Evolutionary conservation across 2,113 vertebrate genomes (phyloP), one percentile per base, ranked within the genome.

Genomic region (Scalopus aquaticus): DNA sequence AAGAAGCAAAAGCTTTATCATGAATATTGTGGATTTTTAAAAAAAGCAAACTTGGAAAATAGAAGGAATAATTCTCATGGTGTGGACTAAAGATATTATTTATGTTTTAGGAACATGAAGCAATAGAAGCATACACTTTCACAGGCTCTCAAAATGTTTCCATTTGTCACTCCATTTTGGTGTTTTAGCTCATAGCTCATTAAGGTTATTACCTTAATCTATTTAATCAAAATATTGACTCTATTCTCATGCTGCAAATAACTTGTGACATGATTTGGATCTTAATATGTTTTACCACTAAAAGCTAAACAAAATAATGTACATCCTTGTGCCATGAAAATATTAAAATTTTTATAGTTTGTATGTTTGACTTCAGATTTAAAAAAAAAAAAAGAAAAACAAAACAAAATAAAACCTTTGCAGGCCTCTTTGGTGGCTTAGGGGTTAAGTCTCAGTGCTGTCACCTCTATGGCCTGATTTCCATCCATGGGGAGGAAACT

Each of bases 181-280:
- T 81, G 65, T 91, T 93, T 96, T 69, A 91, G 51, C 49, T 94
- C 83, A 60, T 44, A 78, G 67, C 73, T 92, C 87, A 81, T 97
- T 96, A 97, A 95, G 64, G 76, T 95, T 97, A 93, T 97, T 97
- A 96, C 79, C 51, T 95, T 95, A 94, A 96, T 97, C 90, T 93
- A 89, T 97, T 97, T 95, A 97, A 97, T 97, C 96, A 97, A 97
- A 97, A 96, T 95, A 97, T 96, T 97, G 78, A 93, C 83, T 95
- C 83, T 94, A 20, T 96, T 91, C 58, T 94, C 76, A 97, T 77
- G 62, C 70, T 77, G 64, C 78, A 93, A 96, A 87, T 96, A 83
- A 93, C 60, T 78, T 69, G 39, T 94, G 88, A 91, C 86, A 92
- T 93, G 93, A 93, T 72, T 94, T 90, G 67, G 13, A 93, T 95